Evolutionary conservation across 2,797 vertebrate species (phyloP).

Genomic region (Danio aesculapii): DNA sequence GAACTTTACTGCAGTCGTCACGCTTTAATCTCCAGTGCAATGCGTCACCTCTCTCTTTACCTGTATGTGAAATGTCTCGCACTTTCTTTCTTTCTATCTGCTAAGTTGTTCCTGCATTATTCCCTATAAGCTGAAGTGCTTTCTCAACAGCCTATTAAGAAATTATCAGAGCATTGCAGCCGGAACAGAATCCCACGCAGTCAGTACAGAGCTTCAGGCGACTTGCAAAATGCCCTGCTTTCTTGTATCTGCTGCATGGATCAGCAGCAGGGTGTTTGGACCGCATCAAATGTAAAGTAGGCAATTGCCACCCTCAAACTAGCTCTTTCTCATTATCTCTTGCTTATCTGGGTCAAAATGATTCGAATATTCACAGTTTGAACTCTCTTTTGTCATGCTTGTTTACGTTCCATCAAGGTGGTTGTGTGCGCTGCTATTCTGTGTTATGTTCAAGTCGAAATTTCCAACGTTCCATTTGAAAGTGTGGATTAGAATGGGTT

Average conservation of each 20-base stretch:
- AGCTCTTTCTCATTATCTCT: neutral
- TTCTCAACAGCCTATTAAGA: constrained; percentile 49
- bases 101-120: constrained; percentile 31
- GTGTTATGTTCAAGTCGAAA: neutral
- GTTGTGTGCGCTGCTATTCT: neutral
- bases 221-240: constrained; percentile 41
- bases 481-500: too few species aligned
- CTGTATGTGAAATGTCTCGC: neutral
- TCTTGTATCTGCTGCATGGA: constrained; percentile 18
- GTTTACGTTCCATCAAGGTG: neutral
- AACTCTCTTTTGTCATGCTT: neutral
- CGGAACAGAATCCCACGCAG: constrained; percentile 37
- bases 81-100: neutral
- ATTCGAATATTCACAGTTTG: neutral
- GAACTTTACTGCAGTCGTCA: constrained; percentile 29
- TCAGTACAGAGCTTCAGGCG: constrained; percentile 19
- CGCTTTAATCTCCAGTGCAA: constrained; percentile 24
- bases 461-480: neutral
- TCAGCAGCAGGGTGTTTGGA: constrained; percentile 21
- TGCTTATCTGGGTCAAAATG: constrained; percentile 2
- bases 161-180: constrained; percentile 43
- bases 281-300: neutral
- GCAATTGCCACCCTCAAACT: constrained; percentile 6
- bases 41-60: constrained; percentile 20
- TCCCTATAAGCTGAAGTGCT: constrained; percentile 39